A percentile compares a stretch with the other conserved stretches of the same genome.
phyloP scores from a whole-genome alignment of 2,888 invertebrate species.

The Patella pellucida region DNA sequence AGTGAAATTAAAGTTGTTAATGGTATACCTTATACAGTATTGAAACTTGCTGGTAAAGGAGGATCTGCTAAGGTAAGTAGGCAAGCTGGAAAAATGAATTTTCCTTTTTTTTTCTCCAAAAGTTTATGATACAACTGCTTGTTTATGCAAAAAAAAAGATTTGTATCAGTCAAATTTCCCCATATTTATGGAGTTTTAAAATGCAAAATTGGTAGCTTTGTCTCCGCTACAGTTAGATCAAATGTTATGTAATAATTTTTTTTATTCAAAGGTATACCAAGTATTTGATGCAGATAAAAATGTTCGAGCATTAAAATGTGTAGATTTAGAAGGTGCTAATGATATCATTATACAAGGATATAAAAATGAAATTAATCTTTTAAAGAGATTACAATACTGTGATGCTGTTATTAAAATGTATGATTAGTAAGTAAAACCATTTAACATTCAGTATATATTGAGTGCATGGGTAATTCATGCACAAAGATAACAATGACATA shows the following conservation, averaged over 20 bases:
- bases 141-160: background rate
- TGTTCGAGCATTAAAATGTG: conserved; percentile 85
- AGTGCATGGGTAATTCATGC: too few relatives aligned
- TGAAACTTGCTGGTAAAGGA: conserved; percentile 86
- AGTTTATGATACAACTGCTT: background rate
- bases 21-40: conserved; percentile 80
- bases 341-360: conserved; percentile 82
- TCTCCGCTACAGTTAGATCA: too few relatives aligned
- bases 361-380: conserved; percentile 88
- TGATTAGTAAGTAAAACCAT: conserved; percentile 82
- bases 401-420: conserved; percentile 86
- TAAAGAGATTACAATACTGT: conserved; percentile 85
- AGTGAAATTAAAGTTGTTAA: conserved; percentile 75
- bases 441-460: too few relatives aligned
- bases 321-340: conserved; percentile 81
- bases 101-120: conserved; percentile 1
- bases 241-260: too few relatives aligned
- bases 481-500: too few relatives aligned
- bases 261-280: conserved; percentile 72
- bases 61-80: conserved; percentile 85
- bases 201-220: background rate
- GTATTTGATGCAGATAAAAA: conserved; percentile 77
- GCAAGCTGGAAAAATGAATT: background rate
- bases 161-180: background rate
- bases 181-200: background rate